phyloP scores from a whole-genome alignment of 2,797 vertebrate species.

The Melanotaenia maccullochi region DNA sequence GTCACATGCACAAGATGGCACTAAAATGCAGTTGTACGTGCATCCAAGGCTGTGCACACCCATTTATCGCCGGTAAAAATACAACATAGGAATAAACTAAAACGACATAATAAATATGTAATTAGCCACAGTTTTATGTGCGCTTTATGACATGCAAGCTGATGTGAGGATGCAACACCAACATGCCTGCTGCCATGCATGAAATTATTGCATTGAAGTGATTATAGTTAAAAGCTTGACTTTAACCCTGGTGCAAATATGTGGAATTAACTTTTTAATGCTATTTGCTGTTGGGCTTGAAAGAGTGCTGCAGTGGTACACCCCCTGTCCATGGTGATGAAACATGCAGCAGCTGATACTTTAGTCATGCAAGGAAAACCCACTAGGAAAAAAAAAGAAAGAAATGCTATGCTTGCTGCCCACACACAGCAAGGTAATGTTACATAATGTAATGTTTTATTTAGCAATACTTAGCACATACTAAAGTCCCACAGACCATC shows the following conservation, averaged over 20 bases:
- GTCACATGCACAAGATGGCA: too few species aligned
- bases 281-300: background rate
- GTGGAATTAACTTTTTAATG: slow-evolving; percentile 1
- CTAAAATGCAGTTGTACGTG: too few species aligned
- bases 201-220: background rate
- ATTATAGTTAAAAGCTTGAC: slow-evolving; percentile 10
- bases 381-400: background rate
- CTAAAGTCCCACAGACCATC: too few species aligned
- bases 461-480: background rate
- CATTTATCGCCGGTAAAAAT: too few species aligned
- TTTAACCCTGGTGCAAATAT: slow-evolving; percentile 19
- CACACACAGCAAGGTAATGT: slow-evolving; percentile 1
- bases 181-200: slow-evolving; percentile 9
- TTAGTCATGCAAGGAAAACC: background rate
- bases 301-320: background rate
- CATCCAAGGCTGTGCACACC: too few species aligned
- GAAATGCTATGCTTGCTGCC: background rate
- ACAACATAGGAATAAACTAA: too few species aligned
- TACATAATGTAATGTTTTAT: slow-evolving; percentile 2
- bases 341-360: slow-evolving; percentile 7
- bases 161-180: slow-evolving; percentile 29
- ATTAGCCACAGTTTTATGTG: slow-evolving; percentile 1
- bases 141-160: slow-evolving; percentile 35
- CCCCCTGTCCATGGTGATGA: slow-evolving; percentile 63
- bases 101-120: too few species aligned